A percentile compares a stretch with the other conserved stretches of the same genome.
phyloP scores from a whole-genome alignment of 2,113 vertebrate genomes.

The Psilopogon haemacephalus region DNA sequence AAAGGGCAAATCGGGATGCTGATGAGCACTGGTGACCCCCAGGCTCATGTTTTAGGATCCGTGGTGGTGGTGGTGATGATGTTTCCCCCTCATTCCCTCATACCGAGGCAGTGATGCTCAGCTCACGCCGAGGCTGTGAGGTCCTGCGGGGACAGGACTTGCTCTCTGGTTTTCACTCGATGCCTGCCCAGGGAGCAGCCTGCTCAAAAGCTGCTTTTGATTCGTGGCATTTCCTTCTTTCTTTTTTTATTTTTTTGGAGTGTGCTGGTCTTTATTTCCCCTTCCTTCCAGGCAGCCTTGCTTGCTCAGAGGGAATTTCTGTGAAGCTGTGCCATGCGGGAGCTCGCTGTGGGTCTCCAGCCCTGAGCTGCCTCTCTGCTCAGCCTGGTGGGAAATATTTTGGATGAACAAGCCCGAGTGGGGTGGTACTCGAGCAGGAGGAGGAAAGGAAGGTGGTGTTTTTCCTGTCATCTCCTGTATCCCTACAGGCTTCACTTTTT shows the following conservation, averaged over 20 bases:
- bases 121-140: accelerated
- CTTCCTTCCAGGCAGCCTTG: background rate
- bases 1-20: background rate
- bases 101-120: background rate
- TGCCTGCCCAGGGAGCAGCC: background rate
- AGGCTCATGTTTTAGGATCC: background rate
- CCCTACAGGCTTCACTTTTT: background rate
- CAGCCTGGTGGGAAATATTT: background rate
- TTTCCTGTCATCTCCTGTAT: background rate
- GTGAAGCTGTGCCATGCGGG: background rate
- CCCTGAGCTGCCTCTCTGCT: accelerated
- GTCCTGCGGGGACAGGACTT: background rate
- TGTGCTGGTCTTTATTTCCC: background rate
- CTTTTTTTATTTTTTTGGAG: background rate
- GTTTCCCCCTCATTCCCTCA: accelerated
- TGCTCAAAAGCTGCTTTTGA: background rate
- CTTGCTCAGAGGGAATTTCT: background rate
- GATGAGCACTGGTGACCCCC: background rate
- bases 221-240: no score
- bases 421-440: background rate
- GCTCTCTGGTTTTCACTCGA: background rate
- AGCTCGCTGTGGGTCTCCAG: background rate
- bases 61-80: accelerated
- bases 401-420: background rate
- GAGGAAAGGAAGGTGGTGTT: background rate